These are phyloP conservation scores for Cherax quadricarinatus DNA, from an alignment of 1,140 invertebrate species.

Conservation along the genomic window DNA sequence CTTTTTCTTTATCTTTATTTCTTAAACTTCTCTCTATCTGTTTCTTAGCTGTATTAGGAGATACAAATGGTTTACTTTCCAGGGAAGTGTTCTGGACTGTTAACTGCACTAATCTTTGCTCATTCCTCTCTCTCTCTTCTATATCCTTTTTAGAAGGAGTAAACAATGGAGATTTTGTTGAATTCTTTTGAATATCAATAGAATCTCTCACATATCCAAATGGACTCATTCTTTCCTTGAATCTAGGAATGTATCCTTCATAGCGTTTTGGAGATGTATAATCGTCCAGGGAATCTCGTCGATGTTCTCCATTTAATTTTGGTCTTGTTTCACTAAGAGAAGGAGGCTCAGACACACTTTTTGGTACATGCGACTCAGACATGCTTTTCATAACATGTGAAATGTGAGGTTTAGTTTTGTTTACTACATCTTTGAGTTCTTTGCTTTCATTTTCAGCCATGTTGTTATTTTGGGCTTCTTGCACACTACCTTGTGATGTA, in stretches of 20 bases:
- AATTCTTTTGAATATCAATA: slow-evolving; percentile 82
- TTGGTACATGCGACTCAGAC: slow-evolving; percentile 2
- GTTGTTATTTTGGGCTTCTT: slow-evolving; percentile 35
- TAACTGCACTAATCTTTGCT: slow-evolving; percentile 14
- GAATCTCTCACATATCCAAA: slow-evolving; percentile 85
- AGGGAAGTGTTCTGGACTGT: slow-evolving; percentile 77
- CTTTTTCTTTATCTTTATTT: slow-evolving; percentile 80
- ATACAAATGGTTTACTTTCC: slow-evolving; percentile 1
- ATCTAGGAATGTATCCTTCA: slow-evolving; percentile 82
- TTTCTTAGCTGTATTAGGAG: slow-evolving; percentile 53
- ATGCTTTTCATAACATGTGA: background rate
- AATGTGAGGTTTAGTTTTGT: background rate
- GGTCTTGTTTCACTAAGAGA: slow-evolving; percentile 30
- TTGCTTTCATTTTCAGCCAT: background rate
- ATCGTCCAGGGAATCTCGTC: slow-evolving; percentile 51
- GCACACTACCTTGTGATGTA: slow-evolving; percentile 57
- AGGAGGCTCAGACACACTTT: slow-evolving; percentile 51
- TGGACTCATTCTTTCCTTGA: slow-evolving; percentile 84
- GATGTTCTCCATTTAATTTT: slow-evolving; percentile 51
- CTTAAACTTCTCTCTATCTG: slow-evolving; percentile 54
- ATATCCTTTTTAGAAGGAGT: slow-evolving; percentile 40
- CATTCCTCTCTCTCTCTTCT: slow-evolving; percentile 44
- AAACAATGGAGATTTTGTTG: slow-evolving; percentile 66
- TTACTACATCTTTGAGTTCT: background rate
- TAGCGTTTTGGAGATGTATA: slow-evolving; percentile 76